A percentile compares a stretch with the other conserved stretches of the same genome.
Evolutionary conservation across 2,113 vertebrate species (phyloP).

Genomic region (Mellivora capensis): DNA sequence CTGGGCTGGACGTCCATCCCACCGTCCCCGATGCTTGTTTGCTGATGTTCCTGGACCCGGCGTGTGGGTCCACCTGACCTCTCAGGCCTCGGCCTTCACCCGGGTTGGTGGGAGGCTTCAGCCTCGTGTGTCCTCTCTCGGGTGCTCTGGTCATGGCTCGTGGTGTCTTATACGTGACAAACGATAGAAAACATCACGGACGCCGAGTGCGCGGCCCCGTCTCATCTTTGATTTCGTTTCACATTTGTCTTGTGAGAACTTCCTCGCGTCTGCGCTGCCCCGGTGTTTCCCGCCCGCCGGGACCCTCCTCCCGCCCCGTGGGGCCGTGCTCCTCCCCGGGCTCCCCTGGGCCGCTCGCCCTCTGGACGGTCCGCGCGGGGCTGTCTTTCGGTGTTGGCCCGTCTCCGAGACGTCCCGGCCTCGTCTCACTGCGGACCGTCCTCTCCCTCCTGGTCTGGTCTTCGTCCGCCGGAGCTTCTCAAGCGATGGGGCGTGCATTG

Average conservation of each 20-base stretch:
- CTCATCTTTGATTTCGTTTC: background rate
- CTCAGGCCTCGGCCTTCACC: background rate
- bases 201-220: accelerated
- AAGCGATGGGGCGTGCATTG: accelerated
- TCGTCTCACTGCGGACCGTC: background rate
- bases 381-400: background rate
- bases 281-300: accelerated
- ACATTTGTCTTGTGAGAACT: background rate
- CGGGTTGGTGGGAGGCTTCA: too few relatives aligned
- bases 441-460: background rate
- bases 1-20: background rate
- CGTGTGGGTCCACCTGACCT: background rate
- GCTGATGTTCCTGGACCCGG: background rate
- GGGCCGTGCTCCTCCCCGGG: background rate
- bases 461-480: background rate
- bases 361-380: accelerated
- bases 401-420: background rate
- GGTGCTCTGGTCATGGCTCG: background rate
- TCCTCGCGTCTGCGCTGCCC: background rate
- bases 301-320: background rate
- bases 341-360: background rate
- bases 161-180: background rate
- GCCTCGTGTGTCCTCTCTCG: background rate
- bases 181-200: accelerated
- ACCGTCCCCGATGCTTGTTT: accelerated